Percentiles rank a stretch among this genome's conserved stretches.
These are phyloP conservation scores for Aplysina aerophoba DNA, from an alignment of 37 sponge, comb jelly and placozoan genomes.

Conservation along the genomic window DNA sequence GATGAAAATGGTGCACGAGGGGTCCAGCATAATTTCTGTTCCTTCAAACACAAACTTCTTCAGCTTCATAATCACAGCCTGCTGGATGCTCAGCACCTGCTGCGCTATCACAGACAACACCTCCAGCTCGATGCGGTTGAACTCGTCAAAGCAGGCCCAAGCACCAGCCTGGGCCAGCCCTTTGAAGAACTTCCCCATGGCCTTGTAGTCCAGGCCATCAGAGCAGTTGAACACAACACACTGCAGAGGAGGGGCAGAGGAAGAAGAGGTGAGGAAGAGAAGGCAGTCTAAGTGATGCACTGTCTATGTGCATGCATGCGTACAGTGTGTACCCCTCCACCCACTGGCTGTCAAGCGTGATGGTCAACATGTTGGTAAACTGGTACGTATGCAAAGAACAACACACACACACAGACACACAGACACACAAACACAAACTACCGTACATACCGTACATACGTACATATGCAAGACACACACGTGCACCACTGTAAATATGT, in stretches of 20 bases:
- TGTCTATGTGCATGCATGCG: neutral
- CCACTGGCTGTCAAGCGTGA: neutral
- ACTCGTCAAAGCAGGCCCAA: slow-evolving; percentile 99
- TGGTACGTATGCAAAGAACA: too few relatives aligned
- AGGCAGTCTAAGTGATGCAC: neutral
- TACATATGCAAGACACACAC: neutral
- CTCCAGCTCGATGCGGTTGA: slow-evolving; percentile 98
- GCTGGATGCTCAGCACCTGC: slow-evolving; percentile 93
- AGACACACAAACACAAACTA: too few relatives aligned
- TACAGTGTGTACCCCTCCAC: too few relatives aligned
- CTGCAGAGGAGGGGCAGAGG: slow-evolving; percentile 5
- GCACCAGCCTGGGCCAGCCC: slow-evolving; percentile 99
- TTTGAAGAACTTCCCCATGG: slow-evolving; percentile 99
- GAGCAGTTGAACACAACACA: slow-evolving; percentile 99
- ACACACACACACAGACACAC: too few relatives aligned
- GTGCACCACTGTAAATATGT: too few relatives aligned
- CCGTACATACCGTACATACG: too few relatives aligned
- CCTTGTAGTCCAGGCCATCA: slow-evolving; percentile 98
- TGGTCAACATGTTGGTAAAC: too few relatives aligned
- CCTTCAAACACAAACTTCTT: slow-evolving; percentile 93
- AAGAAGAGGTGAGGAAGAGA: neutral
- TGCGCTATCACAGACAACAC: slow-evolving; percentile 98
- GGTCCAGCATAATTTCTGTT: slow-evolving; percentile 89
- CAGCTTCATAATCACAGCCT: slow-evolving; percentile 74
- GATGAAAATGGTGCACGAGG: slow-evolving; percentile 95